These are phyloP conservation scores for Steromphala cineraria DNA, from an alignment of 2,888 invertebrate species.

Conservation along the genomic window DNA sequence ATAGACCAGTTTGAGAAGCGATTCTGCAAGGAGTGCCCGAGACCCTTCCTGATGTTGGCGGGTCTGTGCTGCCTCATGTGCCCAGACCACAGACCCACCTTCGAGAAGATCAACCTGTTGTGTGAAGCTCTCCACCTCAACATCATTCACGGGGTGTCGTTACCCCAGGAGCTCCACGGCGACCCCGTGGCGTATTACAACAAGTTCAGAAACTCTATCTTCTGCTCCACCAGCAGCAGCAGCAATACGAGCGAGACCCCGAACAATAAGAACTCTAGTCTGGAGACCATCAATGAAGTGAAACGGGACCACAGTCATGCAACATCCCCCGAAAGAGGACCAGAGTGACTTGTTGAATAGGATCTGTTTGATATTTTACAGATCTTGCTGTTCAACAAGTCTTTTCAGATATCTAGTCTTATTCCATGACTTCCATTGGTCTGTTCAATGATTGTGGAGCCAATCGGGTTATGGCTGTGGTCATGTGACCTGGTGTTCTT, in stretches of 20 bases:
- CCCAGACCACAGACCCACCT: constrained; percentile 92
- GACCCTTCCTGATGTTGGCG: constrained; percentile 90
- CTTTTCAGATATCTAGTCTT: too few species aligned
- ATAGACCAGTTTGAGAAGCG: constrained; percentile 89
- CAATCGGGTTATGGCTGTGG: too few species aligned
- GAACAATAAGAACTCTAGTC: background rate
- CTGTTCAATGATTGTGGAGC: too few species aligned
- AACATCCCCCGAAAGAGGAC: background rate
- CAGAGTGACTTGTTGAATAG: background rate
- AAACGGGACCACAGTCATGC: background rate
- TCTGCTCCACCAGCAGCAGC: constrained; percentile 18
- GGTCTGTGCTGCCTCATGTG: constrained; percentile 93
- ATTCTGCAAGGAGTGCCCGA: constrained; percentile 89
- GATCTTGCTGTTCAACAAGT: too few species aligned
- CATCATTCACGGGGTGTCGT: constrained; percentile 58
- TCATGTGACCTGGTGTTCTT: too few species aligned
- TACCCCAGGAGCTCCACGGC: constrained; percentile 61
- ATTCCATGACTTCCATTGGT: too few species aligned
- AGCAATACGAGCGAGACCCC: background rate
- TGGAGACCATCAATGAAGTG: background rate
- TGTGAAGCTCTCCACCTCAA: constrained; percentile 75
- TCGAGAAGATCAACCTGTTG: constrained; percentile 93
- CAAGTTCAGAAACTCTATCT: constrained; percentile 27
- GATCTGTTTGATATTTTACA: too few species aligned
- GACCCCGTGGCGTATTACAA: constrained; percentile 51